Percentiles rank a stretch among this genome's conserved stretches.
Evolutionary conservation across 2,888 invertebrate genomes (phyloP).

Genomic region (Drosophila demipolita): DNA sequence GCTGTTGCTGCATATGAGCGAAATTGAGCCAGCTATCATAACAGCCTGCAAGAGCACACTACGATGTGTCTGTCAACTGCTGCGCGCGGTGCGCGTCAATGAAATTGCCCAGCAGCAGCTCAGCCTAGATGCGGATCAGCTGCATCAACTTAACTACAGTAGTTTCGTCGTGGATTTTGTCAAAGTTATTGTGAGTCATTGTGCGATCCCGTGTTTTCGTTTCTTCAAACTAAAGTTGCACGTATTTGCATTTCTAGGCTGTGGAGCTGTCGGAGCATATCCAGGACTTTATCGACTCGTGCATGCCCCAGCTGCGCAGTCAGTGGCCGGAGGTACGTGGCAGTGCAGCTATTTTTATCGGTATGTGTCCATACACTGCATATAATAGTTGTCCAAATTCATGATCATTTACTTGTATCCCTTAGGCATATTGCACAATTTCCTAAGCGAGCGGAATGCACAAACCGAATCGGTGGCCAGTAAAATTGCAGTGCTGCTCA

Average conservation of each 20-base stretch:
- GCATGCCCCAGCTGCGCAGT: constrained; percentile 84
- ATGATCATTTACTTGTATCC: neutral
- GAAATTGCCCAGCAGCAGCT: constrained; percentile 92
- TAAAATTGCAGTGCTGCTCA: constrained; percentile 83
- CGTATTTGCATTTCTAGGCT: constrained; percentile 64
- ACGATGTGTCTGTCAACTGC: constrained; percentile 89
- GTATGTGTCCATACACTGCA: constrained; percentile 54
- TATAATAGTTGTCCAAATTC: neutral
- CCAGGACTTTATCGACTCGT: constrained; percentile 85
- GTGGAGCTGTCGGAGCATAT: constrained; percentile 83
- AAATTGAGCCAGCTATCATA: constrained; percentile 90
- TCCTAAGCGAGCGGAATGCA: constrained; percentile 78
- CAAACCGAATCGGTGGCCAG: constrained; percentile 83
- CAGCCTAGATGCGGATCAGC: constrained; percentile 88
- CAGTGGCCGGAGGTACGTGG: constrained; percentile 85
- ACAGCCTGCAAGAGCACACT: constrained; percentile 92
- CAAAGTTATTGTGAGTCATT: constrained; percentile 85
- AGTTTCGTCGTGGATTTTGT: constrained; percentile 91
- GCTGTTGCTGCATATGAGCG: constrained; percentile 93
- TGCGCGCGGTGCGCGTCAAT: constrained; percentile 89
- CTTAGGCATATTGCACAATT: constrained; percentile 82
- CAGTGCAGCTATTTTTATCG: constrained; percentile 84
- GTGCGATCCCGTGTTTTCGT: neutral
- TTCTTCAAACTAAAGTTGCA: neutral
- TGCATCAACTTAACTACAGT: constrained; percentile 89